phyloP scores from a whole-genome alignment of 53 echinoderm and acorn worm species.

The Echinarachnius parma region DNA sequence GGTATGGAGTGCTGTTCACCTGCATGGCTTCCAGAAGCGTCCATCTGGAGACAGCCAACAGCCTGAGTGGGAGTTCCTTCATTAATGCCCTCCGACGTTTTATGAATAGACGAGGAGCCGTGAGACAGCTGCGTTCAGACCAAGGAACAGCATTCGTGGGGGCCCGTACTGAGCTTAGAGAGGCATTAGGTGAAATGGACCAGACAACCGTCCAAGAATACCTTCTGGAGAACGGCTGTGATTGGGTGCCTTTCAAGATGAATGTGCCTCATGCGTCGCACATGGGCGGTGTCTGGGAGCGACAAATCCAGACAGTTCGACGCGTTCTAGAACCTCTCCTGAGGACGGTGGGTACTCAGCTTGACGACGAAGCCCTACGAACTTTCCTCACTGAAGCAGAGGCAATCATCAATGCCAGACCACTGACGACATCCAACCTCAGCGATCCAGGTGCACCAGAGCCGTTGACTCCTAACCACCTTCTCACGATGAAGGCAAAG shows the following conservation, averaged over 20 bases:
- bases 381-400: slow-evolving; percentile 36
- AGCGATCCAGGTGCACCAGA: slow-evolving; percentile 20
- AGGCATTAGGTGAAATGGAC: slow-evolving; percentile 4
- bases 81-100: slow-evolving; percentile 51
- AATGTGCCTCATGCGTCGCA: slow-evolving; percentile 32
- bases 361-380: slow-evolving; percentile 31
- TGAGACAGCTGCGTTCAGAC: slow-evolving; percentile 30
- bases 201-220: slow-evolving; percentile 1
- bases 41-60: slow-evolving; percentile 50
- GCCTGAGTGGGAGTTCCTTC: slow-evolving; percentile 48
- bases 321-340: slow-evolving; percentile 20
- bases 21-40: slow-evolving; percentile 53
- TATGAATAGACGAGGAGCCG: slow-evolving; percentile 51
- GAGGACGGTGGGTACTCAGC: not conserved
- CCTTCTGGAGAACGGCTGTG: slow-evolving; percentile 11
- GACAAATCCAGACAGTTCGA: slow-evolving; percentile 35
- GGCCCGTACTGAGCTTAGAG: slow-evolving; percentile 11
- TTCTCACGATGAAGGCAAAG: slow-evolving; percentile 47
- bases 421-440: slow-evolving; percentile 2
- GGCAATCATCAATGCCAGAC: slow-evolving; percentile 17
- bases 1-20: slow-evolving; percentile 56
- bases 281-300: slow-evolving; percentile 42
- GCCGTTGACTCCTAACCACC: slow-evolving; percentile 55
- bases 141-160: slow-evolving; percentile 22
- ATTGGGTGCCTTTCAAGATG: slow-evolving; percentile 30